These are phyloP conservation scores for Pandemis heparana DNA, from an alignment of 2,888 invertebrate genomes.

Conservation along the genomic window DNA sequence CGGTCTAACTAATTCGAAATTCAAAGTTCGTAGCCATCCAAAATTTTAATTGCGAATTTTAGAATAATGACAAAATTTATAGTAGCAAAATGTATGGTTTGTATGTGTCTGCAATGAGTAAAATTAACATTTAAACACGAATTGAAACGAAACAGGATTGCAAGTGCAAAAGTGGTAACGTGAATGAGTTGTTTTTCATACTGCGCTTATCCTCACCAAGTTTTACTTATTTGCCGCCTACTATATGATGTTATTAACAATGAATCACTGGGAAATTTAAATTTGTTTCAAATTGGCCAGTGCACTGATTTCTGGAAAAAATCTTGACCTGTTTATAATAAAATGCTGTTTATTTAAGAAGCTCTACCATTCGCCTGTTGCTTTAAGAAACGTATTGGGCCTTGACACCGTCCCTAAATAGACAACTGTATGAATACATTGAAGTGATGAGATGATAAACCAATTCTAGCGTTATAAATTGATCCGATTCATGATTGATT, in stretches of 20 bases:
- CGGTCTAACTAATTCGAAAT: too few relatives aligned
- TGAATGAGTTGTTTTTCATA: too few relatives aligned
- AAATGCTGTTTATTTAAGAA: slow-evolving; percentile 36
- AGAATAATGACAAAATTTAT: too few relatives aligned
- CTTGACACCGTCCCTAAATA: slow-evolving; percentile 72
- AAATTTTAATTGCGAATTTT: too few relatives aligned
- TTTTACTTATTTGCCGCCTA: too few relatives aligned
- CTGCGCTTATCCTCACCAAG: too few relatives aligned
- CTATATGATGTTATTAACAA: neutral
- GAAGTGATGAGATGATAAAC: slow-evolving; percentile 28
- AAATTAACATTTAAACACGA: too few relatives aligned
- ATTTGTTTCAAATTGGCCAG: neutral
- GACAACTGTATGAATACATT: slow-evolving; percentile 47
- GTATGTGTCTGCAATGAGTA: too few relatives aligned
- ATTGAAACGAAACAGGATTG: too few relatives aligned
- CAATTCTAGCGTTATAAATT: neutral
- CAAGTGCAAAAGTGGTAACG: too few relatives aligned
- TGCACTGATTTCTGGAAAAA: slow-evolving; percentile 4
- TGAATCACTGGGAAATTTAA: neutral
- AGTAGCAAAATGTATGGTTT: too few relatives aligned
- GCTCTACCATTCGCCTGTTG: slow-evolving; percentile 16
- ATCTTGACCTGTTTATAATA: slow-evolving; percentile 36
- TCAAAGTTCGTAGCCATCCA: too few relatives aligned
- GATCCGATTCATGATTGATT: slow-evolving; percentile 3
- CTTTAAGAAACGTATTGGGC: slow-evolving; percentile 48